Evolutionary conservation across 2,797 vertebrate genomes (phyloP), one percentile per base, ranked within the genome.

Genomic region (Euthynnus affinis): DNA sequence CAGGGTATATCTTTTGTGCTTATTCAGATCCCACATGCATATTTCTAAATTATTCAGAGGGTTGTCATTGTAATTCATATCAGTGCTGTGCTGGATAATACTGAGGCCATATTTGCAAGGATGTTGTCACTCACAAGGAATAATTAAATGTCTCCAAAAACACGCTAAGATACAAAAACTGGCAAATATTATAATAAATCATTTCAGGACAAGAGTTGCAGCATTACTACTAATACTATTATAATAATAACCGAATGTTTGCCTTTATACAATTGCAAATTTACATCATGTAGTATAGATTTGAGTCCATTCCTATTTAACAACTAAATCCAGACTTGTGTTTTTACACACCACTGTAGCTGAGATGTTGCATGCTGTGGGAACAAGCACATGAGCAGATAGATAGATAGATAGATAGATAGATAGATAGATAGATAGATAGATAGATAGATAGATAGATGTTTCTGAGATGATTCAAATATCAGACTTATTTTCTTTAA

Each of bases 181-280:
- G 1, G 8, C 22, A 74, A 55, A 59, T 25, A 49, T 55, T 49
- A 23, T 23, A 51, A 74, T 55, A 71, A 70, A 73, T 55, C 60
- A 56, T 48, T 17, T 53, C 44, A 40, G 27, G 23, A 53, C n/a
- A 48, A 71, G 6, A 70, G 60, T 57, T 74, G 25, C 69, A 69
- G 25, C 65, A 68, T 60, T 29, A 61, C 14, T 81, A 78, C 46
- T 18, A 46, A 18, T 17, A 48, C 32, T 82, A 60, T 86, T 64
- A 69, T 40, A 79, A 77, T 63, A 69, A 75, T 42, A 77, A 81
- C 40, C 44, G 25, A 32, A 62, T 25, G 49, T 61, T 71, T 76
- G 70, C 29, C 25, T 87, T 90, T 91, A 87, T 87, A 91, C 84
- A 92, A 83, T 56, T 76, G 73, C 77, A 87, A 81, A 92, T 92